phyloP scores from a whole-genome alignment of 64 coral and sea anemone genomes.

The Actinia tenebrosa region DNA sequence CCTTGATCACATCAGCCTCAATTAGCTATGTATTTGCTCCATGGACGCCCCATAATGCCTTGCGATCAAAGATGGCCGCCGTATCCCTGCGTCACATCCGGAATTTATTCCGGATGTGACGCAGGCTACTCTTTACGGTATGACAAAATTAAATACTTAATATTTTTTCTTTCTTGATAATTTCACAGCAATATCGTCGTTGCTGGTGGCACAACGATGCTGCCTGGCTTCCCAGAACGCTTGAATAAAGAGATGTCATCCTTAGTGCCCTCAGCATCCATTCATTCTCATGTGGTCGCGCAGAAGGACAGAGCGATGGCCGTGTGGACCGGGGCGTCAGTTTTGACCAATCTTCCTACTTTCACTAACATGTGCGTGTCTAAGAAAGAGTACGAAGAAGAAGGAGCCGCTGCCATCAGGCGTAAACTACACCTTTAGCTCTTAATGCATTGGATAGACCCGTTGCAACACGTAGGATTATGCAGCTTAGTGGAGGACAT shows the following conservation, averaged over 20 bases:
- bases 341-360: background rate
- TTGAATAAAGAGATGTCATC: background rate
- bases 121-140: too few relatives aligned
- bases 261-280: background rate
- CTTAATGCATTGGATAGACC: background rate
- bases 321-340: background rate
- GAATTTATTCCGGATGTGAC: too few relatives aligned
- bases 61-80: too few relatives aligned
- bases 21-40: too few relatives aligned
- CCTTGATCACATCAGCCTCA: too few relatives aligned
- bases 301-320: background rate
- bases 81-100: too few relatives aligned
- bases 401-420: background rate
- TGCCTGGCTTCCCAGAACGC: background rate
- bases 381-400: background rate
- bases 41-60: too few relatives aligned
- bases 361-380: background rate
- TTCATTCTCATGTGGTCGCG: background rate
- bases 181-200: background rate
- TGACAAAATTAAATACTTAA: too few relatives aligned
- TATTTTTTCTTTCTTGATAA: too few relatives aligned
- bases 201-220: background rate
- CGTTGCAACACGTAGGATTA: background rate
- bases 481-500: too few relatives aligned
- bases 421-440: background rate